Conservation (phyloP, 2,888 invertebrate genomes). For the Sphaerophoria taeniata region DNA sequence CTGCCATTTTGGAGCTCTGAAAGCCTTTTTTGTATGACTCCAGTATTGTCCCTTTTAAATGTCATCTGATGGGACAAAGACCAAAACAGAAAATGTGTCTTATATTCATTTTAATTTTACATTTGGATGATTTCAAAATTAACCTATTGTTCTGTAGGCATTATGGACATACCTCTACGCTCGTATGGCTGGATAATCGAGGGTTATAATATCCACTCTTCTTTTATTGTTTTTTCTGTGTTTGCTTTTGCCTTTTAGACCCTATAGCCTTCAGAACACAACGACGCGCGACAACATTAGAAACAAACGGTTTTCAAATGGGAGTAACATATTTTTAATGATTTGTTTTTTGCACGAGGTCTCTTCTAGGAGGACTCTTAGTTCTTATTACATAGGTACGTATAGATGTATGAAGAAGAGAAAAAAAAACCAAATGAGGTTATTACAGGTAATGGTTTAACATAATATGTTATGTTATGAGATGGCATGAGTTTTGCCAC, state of each 20-base stretch:
- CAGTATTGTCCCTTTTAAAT: not conserved
- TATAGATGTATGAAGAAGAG: too few species aligned
- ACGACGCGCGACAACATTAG: slow-evolving; percentile 79
- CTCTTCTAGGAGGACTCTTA: too few species aligned
- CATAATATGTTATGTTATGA: too few species aligned
- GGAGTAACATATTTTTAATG: slow-evolving; percentile 11
- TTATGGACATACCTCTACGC: too few species aligned
- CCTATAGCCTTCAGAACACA: too few species aligned
- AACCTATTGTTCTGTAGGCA: slow-evolving; percentile 79
- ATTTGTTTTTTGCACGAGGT: too few species aligned
- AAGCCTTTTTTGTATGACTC: not conserved
- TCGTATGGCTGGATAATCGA: not conserved
- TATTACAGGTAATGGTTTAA: too few species aligned
- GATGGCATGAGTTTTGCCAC: too few species aligned
- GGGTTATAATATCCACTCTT: slow-evolving; percentile 21
- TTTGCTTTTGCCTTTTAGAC: slow-evolving; percentile 77
- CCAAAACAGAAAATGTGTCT: slow-evolving; percentile 67
- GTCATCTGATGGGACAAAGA: not conserved
- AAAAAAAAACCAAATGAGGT: too few species aligned
- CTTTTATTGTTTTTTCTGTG: not conserved
- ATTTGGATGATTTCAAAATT: slow-evolving; percentile 82
- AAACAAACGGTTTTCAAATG: slow-evolving; percentile 46
- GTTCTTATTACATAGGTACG: too few species aligned
- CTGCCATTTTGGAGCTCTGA: not conserved
- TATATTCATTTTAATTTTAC: slow-evolving; percentile 82